These are phyloP conservation scores for Capromys pilorides DNA, from an alignment of 2,797 vertebrate species.

Conservation along the genomic window DNA sequence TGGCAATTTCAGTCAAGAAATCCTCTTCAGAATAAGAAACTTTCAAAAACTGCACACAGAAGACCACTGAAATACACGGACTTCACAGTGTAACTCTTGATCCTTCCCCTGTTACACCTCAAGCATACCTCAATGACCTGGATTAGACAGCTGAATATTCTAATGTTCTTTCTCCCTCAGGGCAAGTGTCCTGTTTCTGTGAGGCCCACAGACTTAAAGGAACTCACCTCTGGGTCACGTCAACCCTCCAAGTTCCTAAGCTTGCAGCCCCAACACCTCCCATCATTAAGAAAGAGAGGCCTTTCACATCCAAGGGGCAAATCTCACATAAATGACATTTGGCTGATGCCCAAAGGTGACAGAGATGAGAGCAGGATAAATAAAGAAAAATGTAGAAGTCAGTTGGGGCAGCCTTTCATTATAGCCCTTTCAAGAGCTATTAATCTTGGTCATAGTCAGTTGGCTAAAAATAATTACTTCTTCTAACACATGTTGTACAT, in stretches of 20 bases:
- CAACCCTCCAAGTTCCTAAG: conserved; percentile 73
- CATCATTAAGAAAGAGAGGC: conserved; percentile 85
- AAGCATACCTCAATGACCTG: not conserved
- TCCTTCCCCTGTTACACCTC: not conserved
- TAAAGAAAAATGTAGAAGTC: conserved; percentile 94
- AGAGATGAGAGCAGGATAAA: conserved; percentile 93
- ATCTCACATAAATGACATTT: conserved; percentile 92
- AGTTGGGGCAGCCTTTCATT: conserved; percentile 95
- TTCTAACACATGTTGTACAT: conserved; percentile 91
- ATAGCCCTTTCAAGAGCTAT: conserved; percentile 95
- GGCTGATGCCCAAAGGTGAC: conserved; percentile 92
- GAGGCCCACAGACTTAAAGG: conserved; percentile 19
- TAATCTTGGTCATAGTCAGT: conserved; percentile 94
- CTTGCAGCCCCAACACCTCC: conserved; percentile 82
- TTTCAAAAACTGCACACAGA: not conserved
- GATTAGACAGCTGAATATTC: not conserved
- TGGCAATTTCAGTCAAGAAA: not conserved
- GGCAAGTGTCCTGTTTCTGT: not conserved
- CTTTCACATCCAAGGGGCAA: conserved; percentile 82
- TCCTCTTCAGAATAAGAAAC: conserved; percentile 13
- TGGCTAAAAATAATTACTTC: conserved; percentile 94
- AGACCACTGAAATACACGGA: not conserved
- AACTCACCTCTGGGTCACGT: conserved; percentile 51
- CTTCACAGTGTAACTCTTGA: not conserved
- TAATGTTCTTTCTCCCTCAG: not conserved